Base-by-base conservation (phyloP, 2,888 invertebrate genomes). In the Oxyscelio sp. region DNA sequence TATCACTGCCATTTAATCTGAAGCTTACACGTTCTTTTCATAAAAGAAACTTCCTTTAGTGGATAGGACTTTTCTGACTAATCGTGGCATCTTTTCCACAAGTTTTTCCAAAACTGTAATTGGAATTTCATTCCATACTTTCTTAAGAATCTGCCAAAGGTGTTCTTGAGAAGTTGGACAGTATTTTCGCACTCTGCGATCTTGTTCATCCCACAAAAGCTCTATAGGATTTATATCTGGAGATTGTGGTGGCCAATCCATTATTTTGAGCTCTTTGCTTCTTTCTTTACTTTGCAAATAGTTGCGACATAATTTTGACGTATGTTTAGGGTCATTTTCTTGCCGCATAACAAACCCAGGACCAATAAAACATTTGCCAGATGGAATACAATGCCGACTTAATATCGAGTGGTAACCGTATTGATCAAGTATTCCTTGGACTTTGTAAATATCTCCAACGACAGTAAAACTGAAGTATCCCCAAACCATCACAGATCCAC, bases 201-300 rank as follows among this genome's bases (percentile, higher is more conserved):
- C n/a, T 27, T 6, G 6, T 27, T 27, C 27, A 27, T 4, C 27
- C 27, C 4, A 27, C 27, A 27, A 6, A 27, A 27, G 6, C 27
- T 27, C 9, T 13, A 21, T 21, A 0, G 21, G 48, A 21, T 48
- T 48, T 13, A 48, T 2, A 9, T 48, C 48, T 13, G 19, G 48
- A 21, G 48, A 48, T 21, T 48, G 48, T 21, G 48, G 48, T 1
- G 48, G 48, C 48, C 48, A 48, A 9, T 8, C 48, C 21, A 48
- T 21, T 21, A 48, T 21, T 48, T 6, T 21, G 11, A 48, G 48
- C 19, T 45, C 17, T 45, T 45, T 17, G 9, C 15, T 15, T 2
- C 3, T 45, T 45, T 45, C 17, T 45, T 45, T 45, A 5, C 45
- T 2, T 3, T 15, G 17, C 9, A 45, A 15, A 15, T 45, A 45